Percentiles rank a stretch among this genome's conserved stretches.
These are phyloP conservation scores for Muscicapa striata DNA, from an alignment of 2,797 vertebrate species.

Conservation along the genomic window DNA sequence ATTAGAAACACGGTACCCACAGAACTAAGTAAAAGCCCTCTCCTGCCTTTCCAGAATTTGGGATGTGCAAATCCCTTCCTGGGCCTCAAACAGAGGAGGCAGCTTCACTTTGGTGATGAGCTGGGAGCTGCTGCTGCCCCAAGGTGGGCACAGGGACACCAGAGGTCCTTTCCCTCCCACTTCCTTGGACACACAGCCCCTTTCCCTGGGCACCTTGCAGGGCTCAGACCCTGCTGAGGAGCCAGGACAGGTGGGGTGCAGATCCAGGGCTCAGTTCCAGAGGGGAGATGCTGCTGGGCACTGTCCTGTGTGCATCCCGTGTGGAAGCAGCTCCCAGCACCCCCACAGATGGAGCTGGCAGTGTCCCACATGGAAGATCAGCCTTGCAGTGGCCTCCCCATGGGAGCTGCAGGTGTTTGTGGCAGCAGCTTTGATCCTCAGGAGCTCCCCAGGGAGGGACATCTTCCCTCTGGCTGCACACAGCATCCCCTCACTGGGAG, in stretches of 20 bases:
- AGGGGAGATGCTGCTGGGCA: accelerated
- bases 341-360: background rate
- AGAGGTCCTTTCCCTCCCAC: background rate
- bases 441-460: background rate
- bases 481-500: background rate
- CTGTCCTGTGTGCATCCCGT: accelerated
- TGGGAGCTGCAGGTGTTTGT: slow-evolving; percentile 24
- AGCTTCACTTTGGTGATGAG: background rate
- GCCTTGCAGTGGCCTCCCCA: accelerated
- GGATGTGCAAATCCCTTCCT: background rate
- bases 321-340: background rate
- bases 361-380: background rate
- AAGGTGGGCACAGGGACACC: accelerated
- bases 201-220: background rate
- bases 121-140: background rate
- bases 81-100: background rate
- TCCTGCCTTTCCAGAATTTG: background rate
- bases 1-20: background rate
- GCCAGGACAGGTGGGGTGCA: background rate
- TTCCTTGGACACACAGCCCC: background rate
- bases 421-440: background rate
- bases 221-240: background rate
- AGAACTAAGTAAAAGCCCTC: background rate
- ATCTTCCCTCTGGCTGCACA: accelerated
- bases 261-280: background rate